A percentile compares a stretch with the other conserved stretches of the same genome.
Evolutionary conservation across 2,888 invertebrate genomes (phyloP).

Genomic region (Pyrrhosoma nymphula): DNA sequence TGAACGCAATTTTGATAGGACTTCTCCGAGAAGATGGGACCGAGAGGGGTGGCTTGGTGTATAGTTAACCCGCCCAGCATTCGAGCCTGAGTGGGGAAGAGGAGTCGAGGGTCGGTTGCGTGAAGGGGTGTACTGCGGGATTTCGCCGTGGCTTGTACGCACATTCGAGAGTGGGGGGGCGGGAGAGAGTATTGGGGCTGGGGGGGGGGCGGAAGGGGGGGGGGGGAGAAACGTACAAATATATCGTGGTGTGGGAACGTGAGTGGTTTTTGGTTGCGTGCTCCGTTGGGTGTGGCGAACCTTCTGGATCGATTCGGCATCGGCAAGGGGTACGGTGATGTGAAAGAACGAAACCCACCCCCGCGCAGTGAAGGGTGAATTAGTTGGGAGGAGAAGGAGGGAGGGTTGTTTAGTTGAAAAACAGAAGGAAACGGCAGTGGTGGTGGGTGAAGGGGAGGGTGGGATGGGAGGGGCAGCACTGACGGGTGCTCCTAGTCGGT

Average conservation of each 20-base stretch:
- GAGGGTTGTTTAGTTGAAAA: slow-evolving; percentile 42
- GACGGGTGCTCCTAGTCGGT: neutral
- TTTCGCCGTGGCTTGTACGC: neutral
- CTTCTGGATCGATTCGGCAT: slow-evolving; percentile 51
- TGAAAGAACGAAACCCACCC: neutral
- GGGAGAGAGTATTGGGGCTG: neutral
- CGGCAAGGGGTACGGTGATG: neutral
- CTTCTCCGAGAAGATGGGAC: neutral
- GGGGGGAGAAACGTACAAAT: neutral
- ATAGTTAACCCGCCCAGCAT: neutral
- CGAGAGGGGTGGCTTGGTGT: neutral
- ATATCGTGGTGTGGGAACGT: neutral
- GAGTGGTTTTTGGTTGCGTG: slow-evolving; percentile 55
- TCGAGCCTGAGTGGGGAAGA: no score
- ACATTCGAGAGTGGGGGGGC: neutral
- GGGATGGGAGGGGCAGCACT: neutral
- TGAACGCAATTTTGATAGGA: neutral
- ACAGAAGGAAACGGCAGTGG: slow-evolving; percentile 17
- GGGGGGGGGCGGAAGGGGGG: neutral
- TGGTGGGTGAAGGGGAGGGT: neutral
- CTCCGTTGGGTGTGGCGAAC: slow-evolving; percentile 62
- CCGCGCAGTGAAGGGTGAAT: slow-evolving; percentile 7
- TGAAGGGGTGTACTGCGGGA: neutral
- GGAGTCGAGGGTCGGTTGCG: neutral
- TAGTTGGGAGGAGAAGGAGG: slow-evolving; percentile 42